phyloP scores from a whole-genome alignment of 2,797 vertebrate genomes.

The Melopsittacus undulatus region DNA sequence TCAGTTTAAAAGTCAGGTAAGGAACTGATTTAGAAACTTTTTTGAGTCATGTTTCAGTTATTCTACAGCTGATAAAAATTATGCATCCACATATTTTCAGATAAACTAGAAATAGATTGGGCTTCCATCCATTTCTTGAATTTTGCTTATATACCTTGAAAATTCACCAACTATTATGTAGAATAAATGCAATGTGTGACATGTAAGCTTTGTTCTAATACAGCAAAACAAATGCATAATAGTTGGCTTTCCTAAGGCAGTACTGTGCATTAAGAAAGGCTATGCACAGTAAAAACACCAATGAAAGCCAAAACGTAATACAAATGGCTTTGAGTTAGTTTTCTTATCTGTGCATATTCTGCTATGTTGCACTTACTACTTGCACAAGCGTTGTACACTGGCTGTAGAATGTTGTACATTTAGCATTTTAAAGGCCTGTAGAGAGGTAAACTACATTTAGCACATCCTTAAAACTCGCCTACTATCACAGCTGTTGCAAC shows the following conservation, averaged over 20 bases:
- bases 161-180: neutral
- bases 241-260: neutral
- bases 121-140: neutral
- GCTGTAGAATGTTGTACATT: neutral
- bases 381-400: neutral
- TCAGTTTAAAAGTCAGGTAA: neutral
- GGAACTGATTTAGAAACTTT: neutral
- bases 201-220: neutral
- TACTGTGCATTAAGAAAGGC: neutral
- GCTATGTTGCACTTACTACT: rapidly evolving
- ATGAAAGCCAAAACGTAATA: neutral
- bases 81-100: neutral
- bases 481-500: neutral
- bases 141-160: neutral
- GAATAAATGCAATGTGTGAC: neutral
- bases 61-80: neutral
- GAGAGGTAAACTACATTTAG: neutral
- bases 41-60: neutral
- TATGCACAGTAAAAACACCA: neutral
- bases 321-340: neutral
- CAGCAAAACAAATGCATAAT: neutral
- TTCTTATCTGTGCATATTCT: neutral
- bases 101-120: neutral
- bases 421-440: neutral
- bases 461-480: neutral